phyloP scores from a whole-genome alignment of 2,797 vertebrate species.

The Chloroceryle amazona region DNA sequence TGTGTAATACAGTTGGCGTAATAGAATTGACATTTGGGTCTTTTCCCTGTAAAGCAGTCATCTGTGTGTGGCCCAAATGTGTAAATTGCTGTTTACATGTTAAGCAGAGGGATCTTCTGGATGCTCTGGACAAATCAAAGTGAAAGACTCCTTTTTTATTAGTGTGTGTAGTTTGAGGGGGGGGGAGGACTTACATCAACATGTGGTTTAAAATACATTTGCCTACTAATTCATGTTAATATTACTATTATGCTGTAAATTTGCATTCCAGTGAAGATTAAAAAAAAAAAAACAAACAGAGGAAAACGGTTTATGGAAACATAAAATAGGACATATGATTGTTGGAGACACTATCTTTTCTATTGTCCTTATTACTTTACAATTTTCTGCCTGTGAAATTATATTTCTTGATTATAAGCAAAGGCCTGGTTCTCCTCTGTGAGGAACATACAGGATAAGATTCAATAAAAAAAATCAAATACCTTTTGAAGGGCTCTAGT shows the following conservation, averaged over 20 bases:
- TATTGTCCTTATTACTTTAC: not conserved
- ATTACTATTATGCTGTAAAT: slow-evolving; percentile 24
- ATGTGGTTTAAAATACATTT: not conserved
- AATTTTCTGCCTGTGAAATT: slow-evolving; percentile 2
- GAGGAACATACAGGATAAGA: not conserved
- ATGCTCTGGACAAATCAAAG: not conserved
- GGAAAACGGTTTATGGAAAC: not conserved
- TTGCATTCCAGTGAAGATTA: not conserved
- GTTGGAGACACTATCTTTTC: not conserved
- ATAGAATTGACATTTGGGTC: not conserved
- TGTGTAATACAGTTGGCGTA: not conserved
- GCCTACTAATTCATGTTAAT: not conserved
- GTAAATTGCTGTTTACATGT: not conserved
- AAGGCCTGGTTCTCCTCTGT: not conserved
- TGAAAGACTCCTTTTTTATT: not conserved
- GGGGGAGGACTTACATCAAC: not conserved
- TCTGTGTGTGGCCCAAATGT: not conserved
- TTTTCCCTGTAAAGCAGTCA: not conserved
- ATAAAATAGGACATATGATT: not conserved
- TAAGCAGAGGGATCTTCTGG: not conserved
- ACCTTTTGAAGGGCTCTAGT: not conserved
- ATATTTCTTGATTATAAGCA: not conserved
- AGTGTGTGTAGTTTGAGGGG: not conserved
- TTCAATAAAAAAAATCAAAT: not conserved
- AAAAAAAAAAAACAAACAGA: not conserved